Conservation (phyloP, 2,888 invertebrate genomes). For the Dusona sp. region DNA sequence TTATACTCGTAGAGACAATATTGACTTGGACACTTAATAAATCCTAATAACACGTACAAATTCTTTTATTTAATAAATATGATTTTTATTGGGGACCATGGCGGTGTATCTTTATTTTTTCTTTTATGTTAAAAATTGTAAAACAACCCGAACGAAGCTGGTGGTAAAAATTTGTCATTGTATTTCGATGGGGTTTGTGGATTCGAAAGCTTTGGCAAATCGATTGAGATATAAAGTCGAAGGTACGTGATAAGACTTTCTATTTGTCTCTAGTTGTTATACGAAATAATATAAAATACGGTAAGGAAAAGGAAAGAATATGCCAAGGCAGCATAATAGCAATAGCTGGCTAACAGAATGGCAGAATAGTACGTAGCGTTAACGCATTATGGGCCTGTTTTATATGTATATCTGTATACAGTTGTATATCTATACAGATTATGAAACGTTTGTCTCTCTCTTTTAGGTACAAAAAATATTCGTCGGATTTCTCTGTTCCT, state of each 20-base stretch:
- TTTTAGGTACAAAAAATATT: conserved; percentile 25
- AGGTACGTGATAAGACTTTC: conserved; percentile 62
- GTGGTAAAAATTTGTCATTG: conserved; percentile 22
- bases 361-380: conserved; percentile 50
- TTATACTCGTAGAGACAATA: background rate
- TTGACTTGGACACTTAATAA: background rate
- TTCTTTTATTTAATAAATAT: background rate
- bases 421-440: conserved; percentile 9
- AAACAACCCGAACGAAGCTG: background rate
- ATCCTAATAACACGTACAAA: background rate
- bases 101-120: background rate
- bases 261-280: conserved; percentile 18
- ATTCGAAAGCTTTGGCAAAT: conserved; percentile 37
- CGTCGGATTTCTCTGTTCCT: conserved; percentile 35
- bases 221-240: conserved; percentile 46
- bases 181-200: conserved; percentile 15
- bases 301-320: conserved; percentile 45
- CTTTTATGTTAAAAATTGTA: conserved; percentile 13
- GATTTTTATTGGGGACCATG: background rate
- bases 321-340: conserved; percentile 31
- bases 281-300: conserved; percentile 20
- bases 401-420: conserved; percentile 18
- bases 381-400: conserved; percentile 38
- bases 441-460: conserved; percentile 1
- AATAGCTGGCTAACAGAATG: conserved; percentile 50